Evolutionary conservation across 2,113 vertebrate genomes (phyloP), one percentile per base, ranked within the genome.

Genomic region (Montifringilla adamsi): DNA sequence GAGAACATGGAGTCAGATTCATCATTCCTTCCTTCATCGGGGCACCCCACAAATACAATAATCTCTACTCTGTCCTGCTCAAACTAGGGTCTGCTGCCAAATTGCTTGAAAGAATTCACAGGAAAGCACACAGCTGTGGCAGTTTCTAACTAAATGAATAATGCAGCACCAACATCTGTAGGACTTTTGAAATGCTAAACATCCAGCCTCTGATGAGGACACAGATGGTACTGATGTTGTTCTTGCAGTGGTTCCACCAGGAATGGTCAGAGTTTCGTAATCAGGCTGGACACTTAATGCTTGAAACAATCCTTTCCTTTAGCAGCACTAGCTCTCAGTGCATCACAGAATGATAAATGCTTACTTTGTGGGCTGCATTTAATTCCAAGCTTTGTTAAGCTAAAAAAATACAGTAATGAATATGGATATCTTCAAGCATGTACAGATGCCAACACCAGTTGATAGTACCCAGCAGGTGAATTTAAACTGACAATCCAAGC

Each of bases 121-220:
- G 90, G 69, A 66, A 96, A 96, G 91, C 66, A 92, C 94, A 94
- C 89, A 98, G 85, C 95, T 95, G 95, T 96, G 92, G 63, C 53
- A 86, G 55, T 63, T 91, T 70, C 73, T 53, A 63, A 88, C 83
- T 18, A 66, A 85, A 96, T 94, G 95, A 97, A 97, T 96, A 96
- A 96, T 96, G 89, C 94, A 97, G 28, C 84, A 95, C 63, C 91
- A 96, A 97, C 94, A 97, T 97, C 85, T 97, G 96, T 87, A 97
- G 78, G 67, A 93, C 88, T 96, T 96, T 96, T 74, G 64, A 97
- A 97, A 97, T 94, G 94, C 93, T 97, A 96, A 96, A 76, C 11
- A 12, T 39, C 82, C 69, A 84, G 80, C 87, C 67, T 95, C 69
- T 97, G 78, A 53, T 6, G 55, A 91, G 78, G 69, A 82, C 68